Evolutionary conservation across 1,140 invertebrate genomes (phyloP).

Genomic region (Trissolcus basalis): DNA sequence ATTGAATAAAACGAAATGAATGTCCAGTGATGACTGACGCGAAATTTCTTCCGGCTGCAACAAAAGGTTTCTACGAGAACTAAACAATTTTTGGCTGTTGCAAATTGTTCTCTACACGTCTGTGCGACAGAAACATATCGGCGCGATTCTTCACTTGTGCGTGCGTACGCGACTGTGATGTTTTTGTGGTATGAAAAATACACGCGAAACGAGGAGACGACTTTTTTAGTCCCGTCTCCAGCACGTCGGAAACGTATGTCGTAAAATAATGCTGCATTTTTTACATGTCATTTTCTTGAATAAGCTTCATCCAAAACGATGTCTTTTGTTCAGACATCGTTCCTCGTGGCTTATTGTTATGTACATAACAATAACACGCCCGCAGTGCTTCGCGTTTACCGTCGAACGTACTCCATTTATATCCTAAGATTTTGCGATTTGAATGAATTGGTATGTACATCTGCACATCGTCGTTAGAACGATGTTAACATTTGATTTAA

Average conservation of each 20-base stretch:
- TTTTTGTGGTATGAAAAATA: constrained; percentile 56
- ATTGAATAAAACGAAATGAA: no score
- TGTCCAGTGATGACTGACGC: no score
- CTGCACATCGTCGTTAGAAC: constrained; percentile 15
- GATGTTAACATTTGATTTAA: constrained; percentile 3
- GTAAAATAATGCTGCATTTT: constrained; percentile 55
- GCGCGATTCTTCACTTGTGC: constrained; percentile 39
- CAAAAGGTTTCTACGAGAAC: constrained; percentile 12
- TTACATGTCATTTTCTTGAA: constrained; percentile 57
- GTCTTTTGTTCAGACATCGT: constrained; percentile 46
- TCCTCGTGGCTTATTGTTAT: constrained; percentile 38
- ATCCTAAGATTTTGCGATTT: constrained; percentile 17
- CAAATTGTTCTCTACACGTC: constrained; percentile 24
- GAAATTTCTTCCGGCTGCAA: neutral
- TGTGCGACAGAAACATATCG: constrained; percentile 44
- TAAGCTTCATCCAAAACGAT: constrained; percentile 47
- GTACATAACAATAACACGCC: constrained; percentile 41
- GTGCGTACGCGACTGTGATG: constrained; percentile 21
- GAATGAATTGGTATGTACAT: constrained; percentile 10
- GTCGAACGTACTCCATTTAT: constrained; percentile 15
- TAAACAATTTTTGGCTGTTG: constrained; percentile 47
- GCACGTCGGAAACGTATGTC: constrained; percentile 43
- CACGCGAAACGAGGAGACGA: constrained; percentile 49
- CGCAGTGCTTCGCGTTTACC: constrained; percentile 26
- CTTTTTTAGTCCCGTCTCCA: constrained; percentile 45